Conservation (phyloP, 2,888 invertebrate genomes). For the Periphyllus acericola region DNA sequence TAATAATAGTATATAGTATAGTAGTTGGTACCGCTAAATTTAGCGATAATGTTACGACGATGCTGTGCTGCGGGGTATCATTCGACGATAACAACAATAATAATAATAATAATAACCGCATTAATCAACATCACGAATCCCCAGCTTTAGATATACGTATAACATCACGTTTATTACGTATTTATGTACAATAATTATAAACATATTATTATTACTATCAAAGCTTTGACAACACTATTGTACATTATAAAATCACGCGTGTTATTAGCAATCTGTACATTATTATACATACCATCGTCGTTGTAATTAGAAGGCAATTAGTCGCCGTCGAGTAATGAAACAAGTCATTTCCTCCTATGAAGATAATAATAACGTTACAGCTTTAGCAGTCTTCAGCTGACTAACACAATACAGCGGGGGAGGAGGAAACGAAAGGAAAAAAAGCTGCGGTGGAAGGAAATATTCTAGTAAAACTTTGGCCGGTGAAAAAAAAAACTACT, state of each 20-base stretch:
- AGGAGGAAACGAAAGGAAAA: conserved; percentile 43
- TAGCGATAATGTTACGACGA: no score
- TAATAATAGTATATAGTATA: no score
- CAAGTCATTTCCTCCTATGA: conserved; percentile 15
- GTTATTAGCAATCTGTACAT: neutral
- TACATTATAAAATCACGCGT: no score
- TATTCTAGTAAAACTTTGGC: conserved; percentile 50
- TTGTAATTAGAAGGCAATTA: conserved; percentile 38
- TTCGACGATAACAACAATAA: no score
- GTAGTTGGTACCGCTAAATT: no score
- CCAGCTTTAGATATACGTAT: no score
- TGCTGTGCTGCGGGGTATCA: no score
- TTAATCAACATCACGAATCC: neutral
- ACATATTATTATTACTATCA: neutral
- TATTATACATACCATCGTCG: neutral
- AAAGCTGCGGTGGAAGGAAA: conserved; percentile 52
- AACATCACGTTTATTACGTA: neutral
- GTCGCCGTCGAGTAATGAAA: neutral
- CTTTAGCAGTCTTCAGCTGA: neutral
- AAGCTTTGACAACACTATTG: no score
- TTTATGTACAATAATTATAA: neutral
- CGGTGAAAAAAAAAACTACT: neutral
- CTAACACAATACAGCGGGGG: neutral
- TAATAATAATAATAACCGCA: neutral
- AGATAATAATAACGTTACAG: no score